Evolutionary conservation across 2,888 invertebrate species (phyloP).

Genomic region (Drosophila paranaensis): DNA sequence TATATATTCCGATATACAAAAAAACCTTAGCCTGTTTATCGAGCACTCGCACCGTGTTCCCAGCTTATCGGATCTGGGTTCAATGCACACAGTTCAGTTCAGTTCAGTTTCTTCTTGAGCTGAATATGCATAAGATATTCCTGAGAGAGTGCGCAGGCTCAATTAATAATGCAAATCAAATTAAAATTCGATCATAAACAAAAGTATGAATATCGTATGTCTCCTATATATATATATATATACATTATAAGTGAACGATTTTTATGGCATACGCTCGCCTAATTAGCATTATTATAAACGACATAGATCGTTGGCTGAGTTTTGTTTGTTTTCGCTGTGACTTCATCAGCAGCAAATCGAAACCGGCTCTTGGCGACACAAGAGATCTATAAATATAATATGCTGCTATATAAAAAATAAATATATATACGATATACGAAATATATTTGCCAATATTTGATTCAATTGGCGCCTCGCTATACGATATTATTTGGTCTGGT

Average conservation of each 20-base stretch:
- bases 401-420: conserved; percentile 13
- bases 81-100: background rate
- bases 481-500: conserved; percentile 13
- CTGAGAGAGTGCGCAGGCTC: background rate
- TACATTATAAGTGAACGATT: background rate
- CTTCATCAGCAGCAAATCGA: conserved; percentile 7
- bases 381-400: conserved; percentile 37
- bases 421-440: conserved; percentile 18
- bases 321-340: conserved; percentile 13
- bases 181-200: background rate
- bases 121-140: conserved; percentile 4
- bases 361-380: conserved; percentile 7
- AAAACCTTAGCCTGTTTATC: background rate
- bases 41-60: background rate
- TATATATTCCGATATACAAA: too few species aligned
- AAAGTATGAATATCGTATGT: background rate
- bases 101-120: too few species aligned
- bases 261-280: background rate
- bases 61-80: background rate
- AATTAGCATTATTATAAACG: conserved; percentile 9
- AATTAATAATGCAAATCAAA: conserved; percentile 5
- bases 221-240: background rate
- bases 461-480: conserved; percentile 27
- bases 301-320: background rate
- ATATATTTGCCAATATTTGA: conserved; percentile 32